phyloP scores from a whole-genome alignment of 2,888 invertebrate genomes.

The Nomada hirtipes region DNA sequence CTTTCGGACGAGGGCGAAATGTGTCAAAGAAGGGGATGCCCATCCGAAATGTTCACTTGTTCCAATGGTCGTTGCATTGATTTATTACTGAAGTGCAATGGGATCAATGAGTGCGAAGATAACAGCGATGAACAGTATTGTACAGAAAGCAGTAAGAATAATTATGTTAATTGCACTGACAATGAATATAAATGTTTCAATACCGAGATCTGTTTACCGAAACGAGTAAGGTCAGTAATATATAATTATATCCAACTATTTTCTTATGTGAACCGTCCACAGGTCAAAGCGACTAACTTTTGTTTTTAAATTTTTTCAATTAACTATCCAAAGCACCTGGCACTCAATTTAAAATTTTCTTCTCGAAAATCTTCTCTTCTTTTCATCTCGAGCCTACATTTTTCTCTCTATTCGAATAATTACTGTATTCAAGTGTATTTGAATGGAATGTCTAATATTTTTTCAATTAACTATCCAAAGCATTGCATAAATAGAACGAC shows the following conservation, averaged over 20 bases:
- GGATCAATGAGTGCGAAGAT: slow-evolving; percentile 87
- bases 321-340: too few species aligned
- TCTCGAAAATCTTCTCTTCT: too few species aligned
- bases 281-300: not conserved
- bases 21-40: slow-evolving; percentile 75
- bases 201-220: slow-evolving; percentile 76
- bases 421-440: too few species aligned
- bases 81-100: slow-evolving; percentile 86
- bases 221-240: slow-evolving; percentile 68
- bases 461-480: too few species aligned
- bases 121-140: slow-evolving; percentile 86
- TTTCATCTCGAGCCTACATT: too few species aligned
- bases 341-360: too few species aligned
- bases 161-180: slow-evolving; percentile 62
- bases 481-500: not conserved
- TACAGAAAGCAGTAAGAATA: slow-evolving; percentile 24
- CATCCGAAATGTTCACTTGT: slow-evolving; percentile 84
- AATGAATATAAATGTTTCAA: slow-evolving; percentile 74
- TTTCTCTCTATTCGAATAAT: too few species aligned
- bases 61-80: slow-evolving; percentile 87
- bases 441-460: too few species aligned
- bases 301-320: too few species aligned
- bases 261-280: not conserved
- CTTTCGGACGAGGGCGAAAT: slow-evolving; percentile 79
- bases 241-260: not conserved